A percentile compares a stretch with the other conserved stretches of the same genome.
phyloP scores from a whole-genome alignment of 2,797 vertebrate species.

The Epinephelus awoara region DNA sequence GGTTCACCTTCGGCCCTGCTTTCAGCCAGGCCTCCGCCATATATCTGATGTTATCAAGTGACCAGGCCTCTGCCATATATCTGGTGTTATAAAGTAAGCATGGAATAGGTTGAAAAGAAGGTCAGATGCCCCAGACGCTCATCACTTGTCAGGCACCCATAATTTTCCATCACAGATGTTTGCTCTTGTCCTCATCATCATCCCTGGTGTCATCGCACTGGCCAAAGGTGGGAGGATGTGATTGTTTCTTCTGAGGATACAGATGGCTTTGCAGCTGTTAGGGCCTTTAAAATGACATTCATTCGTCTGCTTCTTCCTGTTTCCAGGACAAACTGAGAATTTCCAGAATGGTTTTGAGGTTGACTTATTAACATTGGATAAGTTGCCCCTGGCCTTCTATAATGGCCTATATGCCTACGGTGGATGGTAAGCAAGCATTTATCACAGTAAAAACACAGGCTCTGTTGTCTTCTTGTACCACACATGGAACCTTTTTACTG shows the following conservation, averaged over 20 bases:
- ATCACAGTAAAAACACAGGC: neutral
- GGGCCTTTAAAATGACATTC: neutral
- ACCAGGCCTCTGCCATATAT: too few relatives aligned
- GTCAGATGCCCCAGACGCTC: too few relatives aligned
- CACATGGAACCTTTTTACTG: neutral
- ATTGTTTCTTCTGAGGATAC: neutral
- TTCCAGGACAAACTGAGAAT: conserved; percentile 88
- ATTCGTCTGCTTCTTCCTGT: neutral
- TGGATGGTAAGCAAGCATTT: conserved; percentile 88
- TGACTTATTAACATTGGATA: conserved; percentile 82
- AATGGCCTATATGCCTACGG: conserved; percentile 92
- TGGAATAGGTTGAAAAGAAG: too few relatives aligned
- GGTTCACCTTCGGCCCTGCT: too few relatives aligned
- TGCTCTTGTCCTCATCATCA: conserved; percentile 86
- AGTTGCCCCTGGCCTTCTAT: conserved; percentile 92
- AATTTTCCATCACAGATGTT: too few relatives aligned
- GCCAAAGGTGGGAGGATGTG: conserved; percentile 75
- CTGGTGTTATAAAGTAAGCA: too few relatives aligned
- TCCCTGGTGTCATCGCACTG: conserved; percentile 86
- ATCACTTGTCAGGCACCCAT: too few relatives aligned
- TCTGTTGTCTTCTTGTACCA: neutral
- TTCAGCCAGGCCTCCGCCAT: too few relatives aligned
- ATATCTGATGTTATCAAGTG: too few relatives aligned
- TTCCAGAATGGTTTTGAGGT: conserved; percentile 89
- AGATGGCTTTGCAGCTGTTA: neutral